Evolutionary conservation across 2,113 vertebrate genomes (phyloP), one percentile per base, ranked within the genome.

Genomic region (Pseudopipra pipra): DNA sequence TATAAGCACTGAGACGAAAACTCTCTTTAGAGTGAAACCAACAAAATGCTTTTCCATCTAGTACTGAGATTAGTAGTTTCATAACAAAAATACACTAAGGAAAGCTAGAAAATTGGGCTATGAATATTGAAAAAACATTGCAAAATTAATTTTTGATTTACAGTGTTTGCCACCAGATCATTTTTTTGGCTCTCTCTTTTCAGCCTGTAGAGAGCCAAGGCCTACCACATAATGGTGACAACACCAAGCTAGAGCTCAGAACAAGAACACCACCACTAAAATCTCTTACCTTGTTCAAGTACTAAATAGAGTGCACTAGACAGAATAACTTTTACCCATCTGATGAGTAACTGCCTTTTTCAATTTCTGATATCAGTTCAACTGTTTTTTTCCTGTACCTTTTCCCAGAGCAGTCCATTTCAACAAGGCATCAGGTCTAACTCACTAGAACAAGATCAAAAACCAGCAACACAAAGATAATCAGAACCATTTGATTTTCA

Each of bases 21-120:
- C 43, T 63, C 74, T 85, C 65, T 68, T 87, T 52, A 94, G 52
- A 96, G 93, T 68, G 19, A 76, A 94, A 87, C 37, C 56, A 94
- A 93, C 52, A 96, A 93, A 95, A 76, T 35, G 43, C 24, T 82
- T 75, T 91, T 71, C 95, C 49, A 74, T 56, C 83, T 79, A 47
- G 78, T 80, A 58, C 5, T 30, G 74, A 91, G 66, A 85, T 46
- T 15, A 67, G 49, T 23, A 72, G 37, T 47, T 87, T 93, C 35
- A 25, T 74, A 95, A 96, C 47, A 91, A 82, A 93, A 68, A 80
- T 47, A 89, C 2, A 4, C 76, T 80, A 83, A 75, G 70, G 85
- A 70, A 76, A 95, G 76, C 18, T 52, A 56, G 20, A 52, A 87
- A 83, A 74, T 8, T 2, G 1, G 28, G 86, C 18, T 23, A 20